A percentile compares a stretch with the other conserved stretches of the same genome.
Conservation (phyloP, 1,140 invertebrate species). For the Brachionus plicatilis region DNA sequence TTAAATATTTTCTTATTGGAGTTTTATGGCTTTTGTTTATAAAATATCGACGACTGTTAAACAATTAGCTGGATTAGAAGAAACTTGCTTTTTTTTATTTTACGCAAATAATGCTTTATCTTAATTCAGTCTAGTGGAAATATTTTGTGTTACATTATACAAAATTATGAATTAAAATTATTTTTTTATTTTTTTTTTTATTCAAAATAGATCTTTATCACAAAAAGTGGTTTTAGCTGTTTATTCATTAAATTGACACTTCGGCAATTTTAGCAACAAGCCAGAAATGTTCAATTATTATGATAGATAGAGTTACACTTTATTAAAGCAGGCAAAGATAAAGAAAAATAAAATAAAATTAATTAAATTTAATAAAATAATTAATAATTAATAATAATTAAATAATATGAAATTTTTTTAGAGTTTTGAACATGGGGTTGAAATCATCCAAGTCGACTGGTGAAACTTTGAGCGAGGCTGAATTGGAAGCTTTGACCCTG, state of each 20-base stretch:
- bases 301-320: neutral
- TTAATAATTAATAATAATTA: too few relatives aligned
- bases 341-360: neutral
- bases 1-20: neutral
- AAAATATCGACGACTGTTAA: neutral
- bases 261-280: neutral
- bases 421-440: neutral
- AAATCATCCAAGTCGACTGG: neutral
- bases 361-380: too few relatives aligned
- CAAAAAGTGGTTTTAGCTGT: neutral
- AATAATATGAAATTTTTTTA: neutral
- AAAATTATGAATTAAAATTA: neutral
- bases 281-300: neutral
- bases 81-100: neutral
- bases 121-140: neutral
- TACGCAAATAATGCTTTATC: neutral
- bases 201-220: neutral
- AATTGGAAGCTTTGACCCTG: neutral
- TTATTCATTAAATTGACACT: neutral
- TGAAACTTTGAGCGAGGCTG: conserved; percentile 1
- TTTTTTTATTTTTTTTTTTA: neutral
- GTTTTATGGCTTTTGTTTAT: neutral
- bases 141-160: neutral
- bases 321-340: neutral
- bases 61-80: neutral